These are phyloP conservation scores for Cyphomyrus plagiostoma DNA, from an alignment of 2,113 vertebrate species.

Conservation along the genomic window DNA sequence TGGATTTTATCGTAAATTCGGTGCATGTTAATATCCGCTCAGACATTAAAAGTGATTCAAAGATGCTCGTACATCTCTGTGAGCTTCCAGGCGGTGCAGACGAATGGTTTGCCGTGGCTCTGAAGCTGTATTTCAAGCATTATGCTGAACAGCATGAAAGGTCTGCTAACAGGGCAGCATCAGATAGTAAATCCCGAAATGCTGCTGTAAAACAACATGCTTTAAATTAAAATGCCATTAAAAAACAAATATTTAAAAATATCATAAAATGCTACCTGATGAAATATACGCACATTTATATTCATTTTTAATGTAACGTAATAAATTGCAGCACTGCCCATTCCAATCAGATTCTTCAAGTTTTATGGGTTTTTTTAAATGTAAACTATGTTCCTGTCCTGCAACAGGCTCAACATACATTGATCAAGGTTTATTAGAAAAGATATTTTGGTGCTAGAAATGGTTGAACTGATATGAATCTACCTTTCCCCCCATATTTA, in stretches of 20 bases:
- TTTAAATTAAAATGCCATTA: slow-evolving; percentile 4
- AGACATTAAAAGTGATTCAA: slow-evolving; percentile 1
- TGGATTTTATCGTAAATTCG: not conserved
- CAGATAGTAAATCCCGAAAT: not conserved
- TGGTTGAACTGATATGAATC: not conserved
- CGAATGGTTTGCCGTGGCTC: not conserved
- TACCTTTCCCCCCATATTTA: not conserved
- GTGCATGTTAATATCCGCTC: not conserved
- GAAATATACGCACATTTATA: not conserved
- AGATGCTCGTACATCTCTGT: not conserved
- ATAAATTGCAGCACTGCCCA: not conserved
- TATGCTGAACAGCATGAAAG: not conserved
- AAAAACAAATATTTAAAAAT: not conserved
- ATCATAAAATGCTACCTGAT: not conserved
- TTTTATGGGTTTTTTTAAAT: not conserved
- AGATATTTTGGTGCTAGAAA: not conserved
- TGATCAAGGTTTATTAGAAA: not conserved
- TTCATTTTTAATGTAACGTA: not conserved
- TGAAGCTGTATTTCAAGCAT: not conserved
- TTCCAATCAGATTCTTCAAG: not conserved
- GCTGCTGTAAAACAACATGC: not conserved
- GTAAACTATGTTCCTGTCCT: not conserved
- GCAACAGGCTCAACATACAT: not conserved
- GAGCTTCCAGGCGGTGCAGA: not conserved
- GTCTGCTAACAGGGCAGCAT: not conserved